Base-by-base conservation (phyloP, 2,797 vertebrate species). In the Gobio occitaniae region DNA sequence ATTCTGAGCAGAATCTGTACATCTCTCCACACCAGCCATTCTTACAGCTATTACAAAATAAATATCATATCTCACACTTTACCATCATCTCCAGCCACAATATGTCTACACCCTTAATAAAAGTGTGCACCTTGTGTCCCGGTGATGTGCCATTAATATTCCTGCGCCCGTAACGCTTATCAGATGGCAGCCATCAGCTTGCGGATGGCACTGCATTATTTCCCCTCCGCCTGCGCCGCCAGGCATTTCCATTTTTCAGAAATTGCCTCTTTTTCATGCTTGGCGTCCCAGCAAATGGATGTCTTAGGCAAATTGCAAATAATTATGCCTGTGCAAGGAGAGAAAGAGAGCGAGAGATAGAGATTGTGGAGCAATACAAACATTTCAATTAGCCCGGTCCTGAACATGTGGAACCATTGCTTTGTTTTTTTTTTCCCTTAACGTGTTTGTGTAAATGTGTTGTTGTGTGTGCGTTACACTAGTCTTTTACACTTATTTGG, bases 261-360 rank as follows among this genome's bases (percentile, higher is more conserved):
- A 99, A 99, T 99, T 99, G 97, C 97, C 96, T 99, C 96, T 96
- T 98, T 98, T 99, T 99, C 98, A 99, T 98, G 98, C 97, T 99
- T 97, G 96, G 97, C 92, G 96, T 99, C 97, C 97, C 97, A 96
- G 97, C 97, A 99, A 99, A 99, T 99, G 97, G 97, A 98, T 96
- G 95, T 99, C 97, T 99, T 99, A 98, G 97, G 97, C 98, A 99
- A 99, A 99, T 99, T 98, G 98, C 98, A 99, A 99, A 98, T 99
- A 99, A 99, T 99, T 99, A 98, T 95, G 96, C 96, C 96, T 97
- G 96, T 93, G 97, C 95, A 96, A 90, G 92, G 90, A 68, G 86
- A 71, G 65, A 88, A 72, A 84, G 93, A 94, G 84, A 93, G 91
- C 89, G 90, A 91, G 88, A 91, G 88, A 90, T 44, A 10, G 89